Evolutionary conservation across 1,140 invertebrate species (phyloP), one percentile per base, ranked within the genome.

Genomic region (Ceratina japonica): DNA sequence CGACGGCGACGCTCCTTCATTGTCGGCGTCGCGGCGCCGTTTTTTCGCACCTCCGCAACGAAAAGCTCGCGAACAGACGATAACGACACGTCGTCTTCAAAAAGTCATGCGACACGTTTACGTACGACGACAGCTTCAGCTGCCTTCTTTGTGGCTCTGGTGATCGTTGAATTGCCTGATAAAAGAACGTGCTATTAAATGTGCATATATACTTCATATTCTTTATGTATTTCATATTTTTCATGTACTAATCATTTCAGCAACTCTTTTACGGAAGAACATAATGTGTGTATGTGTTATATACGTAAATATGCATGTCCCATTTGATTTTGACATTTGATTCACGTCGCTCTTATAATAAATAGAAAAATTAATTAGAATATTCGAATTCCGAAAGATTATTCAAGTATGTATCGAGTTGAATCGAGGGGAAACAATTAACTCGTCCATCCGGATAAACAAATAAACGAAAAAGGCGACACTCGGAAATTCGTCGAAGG

Each of bases 391-490:
- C 2, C 10, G 37, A 44, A 44, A 7, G 3, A 3, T 44, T 44
- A 44, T 10, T 8, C 2, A 10, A 44, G 10, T 2, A 44, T 44
- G 37, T 10, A 10, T 44, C 37, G 10, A 44, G 0, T 10, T 44
- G 10, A 7, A 8, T 7, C 37, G 5, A 44, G 54, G 59, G 13
- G 18, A 1, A 54, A 56, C 75, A 18, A 77, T 77, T 77, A 63
- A 78, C 49, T n/a, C 10, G 24, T 78, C 49, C 15, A 18, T 24
- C 2, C 13, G 49, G 12, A 31, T 63, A 78, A 78, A 78, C 68
- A 72, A 78, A 72, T 78, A 72, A 72, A 44, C 59, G 8, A 44
- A 63, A 54, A 62, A 24, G 18, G 1, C 4, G 7, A 16, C 2
- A 16, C 1, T 18, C 13, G 18, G 65, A 22, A 61, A 12, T 20